Conservation (phyloP, 2,888 invertebrate species). For the Timandra comae region DNA sequence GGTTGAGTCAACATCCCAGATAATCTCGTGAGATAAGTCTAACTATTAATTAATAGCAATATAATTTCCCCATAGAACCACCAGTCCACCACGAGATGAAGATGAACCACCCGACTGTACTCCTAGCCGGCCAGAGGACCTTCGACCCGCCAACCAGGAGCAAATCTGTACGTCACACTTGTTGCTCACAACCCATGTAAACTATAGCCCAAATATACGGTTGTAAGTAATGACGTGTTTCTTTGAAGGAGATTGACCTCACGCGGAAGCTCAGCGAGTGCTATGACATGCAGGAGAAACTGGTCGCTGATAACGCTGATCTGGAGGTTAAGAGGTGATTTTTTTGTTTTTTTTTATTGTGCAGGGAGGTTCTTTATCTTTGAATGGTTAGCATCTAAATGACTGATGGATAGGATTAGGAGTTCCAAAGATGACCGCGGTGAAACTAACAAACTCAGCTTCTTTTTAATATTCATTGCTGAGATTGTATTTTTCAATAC, state of each 20-base stretch:
- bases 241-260: constrained; percentile 61
- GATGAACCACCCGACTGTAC: constrained; percentile 45
- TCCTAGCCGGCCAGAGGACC: constrained; percentile 31
- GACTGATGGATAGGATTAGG: too few species aligned
- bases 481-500: too few species aligned
- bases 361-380: too few species aligned
- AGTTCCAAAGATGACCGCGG: too few species aligned
- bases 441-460: too few species aligned
- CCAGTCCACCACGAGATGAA: constrained; percentile 48
- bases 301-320: constrained; percentile 81
- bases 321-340: constrained; percentile 80
- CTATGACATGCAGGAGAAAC: constrained; percentile 81
- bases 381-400: too few species aligned
- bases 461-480: too few species aligned
- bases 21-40: too few species aligned
- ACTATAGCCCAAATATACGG: constrained; percentile 29
- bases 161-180: constrained; percentile 56
- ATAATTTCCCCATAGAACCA: too few species aligned
- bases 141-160: constrained; percentile 38
- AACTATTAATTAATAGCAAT: too few species aligned
- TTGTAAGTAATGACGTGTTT: constrained; percentile 22
- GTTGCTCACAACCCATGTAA: constrained; percentile 16
- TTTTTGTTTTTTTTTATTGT: constrained; percentile 8
- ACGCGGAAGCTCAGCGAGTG: constrained; percentile 79
- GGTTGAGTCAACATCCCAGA: too few species aligned